Conservation (phyloP, 2,113 vertebrate genomes). For the Machaerirhynchus nigripectus region DNA sequence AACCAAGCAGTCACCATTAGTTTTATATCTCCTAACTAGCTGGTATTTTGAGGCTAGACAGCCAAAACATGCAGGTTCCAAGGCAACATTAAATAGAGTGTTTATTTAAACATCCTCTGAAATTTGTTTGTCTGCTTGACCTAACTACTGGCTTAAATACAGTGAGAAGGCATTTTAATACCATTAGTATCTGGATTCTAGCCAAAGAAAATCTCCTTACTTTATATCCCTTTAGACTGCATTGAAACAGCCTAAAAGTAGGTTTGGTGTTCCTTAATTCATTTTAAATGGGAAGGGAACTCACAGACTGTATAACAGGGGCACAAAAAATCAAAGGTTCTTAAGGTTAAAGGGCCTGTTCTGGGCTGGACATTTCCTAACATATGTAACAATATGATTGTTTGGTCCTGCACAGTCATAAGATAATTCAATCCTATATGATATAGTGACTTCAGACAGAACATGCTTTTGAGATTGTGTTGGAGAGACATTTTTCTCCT, state of each 20-base stretch:
- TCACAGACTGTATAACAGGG: slow-evolving; percentile 20
- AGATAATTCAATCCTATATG: neutral
- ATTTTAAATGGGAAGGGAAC: slow-evolving; percentile 63
- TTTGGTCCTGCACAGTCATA: neutral
- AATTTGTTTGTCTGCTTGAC: slow-evolving; percentile 75
- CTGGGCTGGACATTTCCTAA: neutral
- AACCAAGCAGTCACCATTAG: neutral
- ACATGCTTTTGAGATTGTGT: neutral
- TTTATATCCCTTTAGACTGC: slow-evolving; percentile 65
- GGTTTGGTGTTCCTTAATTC: slow-evolving; percentile 61
- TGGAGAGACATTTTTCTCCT: neutral
- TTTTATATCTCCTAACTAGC: neutral
- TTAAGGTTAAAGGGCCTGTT: slow-evolving; percentile 29
- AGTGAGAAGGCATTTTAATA: slow-evolving; percentile 72
- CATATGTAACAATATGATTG: neutral
- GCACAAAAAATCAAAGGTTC: slow-evolving; percentile 6
- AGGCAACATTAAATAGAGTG: slow-evolving; percentile 61
- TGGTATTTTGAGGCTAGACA: neutral
- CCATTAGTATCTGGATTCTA: slow-evolving; percentile 72
- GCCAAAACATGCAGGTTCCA: slow-evolving; percentile 20
- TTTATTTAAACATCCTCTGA: slow-evolving; percentile 75
- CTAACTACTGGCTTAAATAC: slow-evolving; percentile 70
- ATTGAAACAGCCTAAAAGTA: slow-evolving; percentile 63
- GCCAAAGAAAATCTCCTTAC: slow-evolving; percentile 65
- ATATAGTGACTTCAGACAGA: neutral